Base-by-base conservation (phyloP, 2,797 vertebrate genomes). In the Heteromormyrus szaboi region DNA sequence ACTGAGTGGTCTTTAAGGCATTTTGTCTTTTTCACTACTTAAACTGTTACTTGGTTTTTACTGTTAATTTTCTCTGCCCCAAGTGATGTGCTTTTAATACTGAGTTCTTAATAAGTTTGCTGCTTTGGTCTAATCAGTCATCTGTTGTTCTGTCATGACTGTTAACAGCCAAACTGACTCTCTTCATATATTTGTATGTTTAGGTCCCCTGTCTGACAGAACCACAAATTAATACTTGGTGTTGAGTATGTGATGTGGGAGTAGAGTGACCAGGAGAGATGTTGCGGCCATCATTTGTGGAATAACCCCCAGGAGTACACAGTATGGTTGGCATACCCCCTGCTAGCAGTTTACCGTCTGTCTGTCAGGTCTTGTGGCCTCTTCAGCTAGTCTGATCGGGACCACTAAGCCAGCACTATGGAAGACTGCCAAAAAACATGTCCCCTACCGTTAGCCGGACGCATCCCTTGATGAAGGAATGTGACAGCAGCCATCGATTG, bases 401-500 rank as follows among this genome's bases (percentile, higher is more conserved):
- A 22, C 41, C 88, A 48, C 8, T 7, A 29, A 6, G 72, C 12
- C 17, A n/a, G 54, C 19, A 1, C 54, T 51, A 4, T 88, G 51
- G 76, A 84, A 33, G 14, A 44, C 54, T 50, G 50, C 72, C 51
- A 65, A 48, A 76, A 44, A 48, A 50, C 41, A 19, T 76, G 76
- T 79, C 17, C 53, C 86, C 51, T 87, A 68, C 59, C 46, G n/a
- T 56, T 76, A 25, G 68, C 25, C 4, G 9, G 83, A 86, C 72
- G 0, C 86, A 14, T 87, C 83, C 22, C 25, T 7, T 37, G 41
- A 88, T 46, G 37, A 54, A 44, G 56, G 86, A 51, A 51, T 59
- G 88, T 59, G 68, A 59, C 84, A 81, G 46, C n/a, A 83, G 62
- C 83, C 92, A 59, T 37, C 91, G 90, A 93, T 92, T 88, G 89